Percentiles rank a stretch among this genome's conserved stretches.
Evolutionary conservation across 2,888 invertebrate genomes (phyloP).

Genomic region (Nomada ferruginata): DNA sequence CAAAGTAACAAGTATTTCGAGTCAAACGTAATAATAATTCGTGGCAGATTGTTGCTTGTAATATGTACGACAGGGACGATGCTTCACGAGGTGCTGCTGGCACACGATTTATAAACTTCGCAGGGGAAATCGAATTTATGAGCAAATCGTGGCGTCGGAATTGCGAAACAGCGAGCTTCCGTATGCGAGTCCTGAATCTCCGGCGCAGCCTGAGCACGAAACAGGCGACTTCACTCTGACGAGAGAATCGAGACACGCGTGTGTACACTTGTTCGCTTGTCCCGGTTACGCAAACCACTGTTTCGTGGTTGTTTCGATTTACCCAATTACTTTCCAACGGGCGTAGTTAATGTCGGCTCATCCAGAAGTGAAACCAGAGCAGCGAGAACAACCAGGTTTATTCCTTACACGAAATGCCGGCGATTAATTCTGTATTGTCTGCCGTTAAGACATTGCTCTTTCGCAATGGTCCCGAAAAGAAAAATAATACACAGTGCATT

Average conservation of each 20-base stretch:
- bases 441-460: not conserved
- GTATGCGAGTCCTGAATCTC: not conserved
- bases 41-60: not conserved
- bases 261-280: not conserved
- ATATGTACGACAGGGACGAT: not conserved
- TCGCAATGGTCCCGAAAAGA: not conserved
- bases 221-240: conserved; percentile 25
- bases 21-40: not conserved
- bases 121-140: conserved; percentile 21
- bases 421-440: conserved; percentile 3
- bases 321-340: conserved; percentile 10
- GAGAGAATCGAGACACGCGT: not conserved
- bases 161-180: conserved; percentile 26
- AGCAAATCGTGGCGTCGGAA: conserved; percentile 1
- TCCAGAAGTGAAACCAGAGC: not conserved
- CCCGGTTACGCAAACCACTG: conserved; percentile 5
- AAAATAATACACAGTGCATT: too few relatives aligned
- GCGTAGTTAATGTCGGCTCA: not conserved
- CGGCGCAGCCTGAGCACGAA: not conserved
- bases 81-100: too few relatives aligned
- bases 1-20: not conserved
- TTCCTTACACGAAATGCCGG: not conserved
- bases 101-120: conserved; percentile 4
- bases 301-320: conserved; percentile 4
- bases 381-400: not conserved